Conservation (phyloP, 2,797 vertebrate species). For the Galaxias olidus region DNA sequence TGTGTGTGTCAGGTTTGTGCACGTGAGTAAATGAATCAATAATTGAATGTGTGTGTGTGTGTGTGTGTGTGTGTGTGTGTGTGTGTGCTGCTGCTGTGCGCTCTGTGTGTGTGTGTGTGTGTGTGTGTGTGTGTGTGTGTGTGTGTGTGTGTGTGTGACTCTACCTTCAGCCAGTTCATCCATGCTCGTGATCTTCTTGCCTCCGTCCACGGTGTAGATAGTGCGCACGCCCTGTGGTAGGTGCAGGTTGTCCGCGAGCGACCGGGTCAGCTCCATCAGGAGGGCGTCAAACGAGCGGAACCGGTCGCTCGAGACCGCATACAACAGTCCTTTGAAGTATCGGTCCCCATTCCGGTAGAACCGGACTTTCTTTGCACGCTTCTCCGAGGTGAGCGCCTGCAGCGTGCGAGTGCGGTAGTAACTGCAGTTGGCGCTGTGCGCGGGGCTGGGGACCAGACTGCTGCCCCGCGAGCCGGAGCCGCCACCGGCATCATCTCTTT, state of each 20-base stretch:
- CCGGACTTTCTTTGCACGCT: constrained; percentile 94
- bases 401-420: constrained; percentile 97
- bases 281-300: constrained; percentile 92
- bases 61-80: neutral
- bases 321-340: constrained; percentile 95
- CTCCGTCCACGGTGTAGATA: constrained; percentile 91
- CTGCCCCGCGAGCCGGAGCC: constrained; percentile 84
- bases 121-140: neutral
- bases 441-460: constrained; percentile 93
- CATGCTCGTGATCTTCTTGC: constrained; percentile 86
- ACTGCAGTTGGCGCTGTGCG: constrained; percentile 97
- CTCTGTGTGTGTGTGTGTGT: neutral
- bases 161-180: constrained; percentile 93
- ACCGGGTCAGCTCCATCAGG: constrained; percentile 89
- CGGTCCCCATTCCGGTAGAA: constrained; percentile 97
- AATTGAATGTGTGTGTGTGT: no score
- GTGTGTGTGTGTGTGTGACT: neutral
- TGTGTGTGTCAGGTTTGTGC: no score
- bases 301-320: constrained; percentile 89
- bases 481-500: constrained; percentile 59
- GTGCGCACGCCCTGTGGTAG: constrained; percentile 92
- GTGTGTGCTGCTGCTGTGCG: no score
- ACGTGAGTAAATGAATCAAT: no score
- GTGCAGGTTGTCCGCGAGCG: constrained; percentile 89
- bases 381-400: constrained; percentile 94